Base-by-base conservation (phyloP, 2,888 invertebrate genomes). In the Melanostoma mellinum region DNA sequence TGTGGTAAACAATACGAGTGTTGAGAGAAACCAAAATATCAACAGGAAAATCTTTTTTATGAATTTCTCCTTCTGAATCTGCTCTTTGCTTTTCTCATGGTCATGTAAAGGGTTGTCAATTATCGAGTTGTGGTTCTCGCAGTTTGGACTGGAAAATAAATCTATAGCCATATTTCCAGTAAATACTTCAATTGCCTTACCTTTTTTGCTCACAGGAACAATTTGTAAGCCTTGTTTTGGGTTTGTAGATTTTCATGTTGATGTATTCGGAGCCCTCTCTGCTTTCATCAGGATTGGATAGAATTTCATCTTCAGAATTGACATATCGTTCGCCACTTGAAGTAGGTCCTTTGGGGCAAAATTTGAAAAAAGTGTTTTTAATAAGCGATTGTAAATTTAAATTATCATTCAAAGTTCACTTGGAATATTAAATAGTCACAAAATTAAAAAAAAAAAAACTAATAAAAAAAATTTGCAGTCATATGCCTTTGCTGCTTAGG, bases 11-110 rank as follows among this genome's bases (percentile, higher is more conserved):
- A 91, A 81, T 0, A 88, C 86, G 0, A 87, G 74, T 1, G 90
- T 89, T 2, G 89, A 87, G 9, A 90, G 84, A 3, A 88, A 5
- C 91, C 91, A 91, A 52, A 90, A 87, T 32, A 88, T n/a, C 38
- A 91, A 46, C 0, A 91, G 85, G 4, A 88, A 88, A 3, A 82
- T 69, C 8, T 89, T 87, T 52, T 89, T 90, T 69, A 87, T 87
- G 0, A 87, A 55, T 20, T 87, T 87, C 5, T 89, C 88, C 4
- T 87, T 86, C 38, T 87, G 72, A 6, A 87, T 85, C 67, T 88
- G 87, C 63, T 86, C 86, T 65, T 88, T 88, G 38, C 86, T 87
- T 63, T 87, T 89, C n/a, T 88, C 87, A 32, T 77, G 48, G 1
- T 87, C 72, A 55, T 87, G 89, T 44, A 87, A 87, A 33, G 87